Conservation (phyloP, 2,113 vertebrate species). For the Eolophus roseicapilla region DNA sequence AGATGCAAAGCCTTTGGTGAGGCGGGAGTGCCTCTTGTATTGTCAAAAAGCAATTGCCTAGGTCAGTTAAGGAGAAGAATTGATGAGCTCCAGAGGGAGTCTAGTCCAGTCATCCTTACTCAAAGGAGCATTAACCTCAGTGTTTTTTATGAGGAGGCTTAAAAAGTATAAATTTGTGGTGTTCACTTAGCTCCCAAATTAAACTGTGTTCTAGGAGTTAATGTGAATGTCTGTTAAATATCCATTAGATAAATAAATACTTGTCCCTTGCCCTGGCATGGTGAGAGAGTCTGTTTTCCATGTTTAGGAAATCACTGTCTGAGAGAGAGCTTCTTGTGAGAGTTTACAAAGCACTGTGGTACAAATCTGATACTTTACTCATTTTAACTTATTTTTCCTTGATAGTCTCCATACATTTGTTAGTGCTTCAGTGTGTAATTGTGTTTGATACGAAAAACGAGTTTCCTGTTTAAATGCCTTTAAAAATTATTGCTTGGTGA, state of each 20-base stretch:
- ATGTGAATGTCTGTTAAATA: not conserved
- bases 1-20: not conserved
- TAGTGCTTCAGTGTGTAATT: not conserved
- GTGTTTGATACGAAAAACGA: not conserved
- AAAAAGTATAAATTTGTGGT: not conserved
- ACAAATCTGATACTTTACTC: not conserved
- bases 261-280: not conserved
- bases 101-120: not conserved
- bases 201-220: not conserved
- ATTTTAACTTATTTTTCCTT: not conserved
- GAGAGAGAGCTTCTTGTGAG: not conserved
- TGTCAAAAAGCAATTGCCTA: conserved; percentile 11
- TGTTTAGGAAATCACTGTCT: not conserved
- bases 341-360: not conserved
- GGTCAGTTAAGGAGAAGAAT: conserved; percentile 13
- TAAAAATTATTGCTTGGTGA: not conserved
- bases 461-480: not conserved
- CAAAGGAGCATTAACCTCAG: not conserved
- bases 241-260: not conserved
- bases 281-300: not conserved
- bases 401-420: not conserved
- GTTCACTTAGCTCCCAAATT: not conserved
- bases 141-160: not conserved
- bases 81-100: not conserved
- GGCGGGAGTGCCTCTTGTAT: not conserved